Percentiles rank a stretch among this genome's conserved stretches.
Conservation (phyloP, 2,888 invertebrate species). For the Eristalis pertinax region DNA sequence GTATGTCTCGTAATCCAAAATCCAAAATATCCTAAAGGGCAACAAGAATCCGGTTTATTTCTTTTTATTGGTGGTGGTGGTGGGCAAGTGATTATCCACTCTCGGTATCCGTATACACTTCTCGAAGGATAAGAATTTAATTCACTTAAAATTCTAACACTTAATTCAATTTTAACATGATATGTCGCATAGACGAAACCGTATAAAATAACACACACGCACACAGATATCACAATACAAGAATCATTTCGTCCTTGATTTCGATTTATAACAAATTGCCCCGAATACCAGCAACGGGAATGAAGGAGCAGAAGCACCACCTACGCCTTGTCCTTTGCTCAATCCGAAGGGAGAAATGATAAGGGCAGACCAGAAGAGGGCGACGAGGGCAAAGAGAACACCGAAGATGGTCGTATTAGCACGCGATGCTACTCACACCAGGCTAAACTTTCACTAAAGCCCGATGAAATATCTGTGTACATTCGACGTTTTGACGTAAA, state of each 20-base stretch:
- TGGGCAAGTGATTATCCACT: not conserved
- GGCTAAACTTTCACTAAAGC: slow-evolving; percentile 23
- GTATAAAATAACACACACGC: slow-evolving; percentile 22
- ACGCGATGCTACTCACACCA: slow-evolving; percentile 49
- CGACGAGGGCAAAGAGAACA: not conserved
- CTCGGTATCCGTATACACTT: slow-evolving; percentile 12
- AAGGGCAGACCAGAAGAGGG: not conserved
- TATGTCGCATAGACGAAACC: slow-evolving; percentile 33
- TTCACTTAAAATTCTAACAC: slow-evolving; percentile 66
- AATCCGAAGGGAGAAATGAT: slow-evolving; percentile 12
- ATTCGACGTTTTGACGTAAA: slow-evolving; percentile 67
- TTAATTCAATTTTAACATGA: slow-evolving; percentile 53
- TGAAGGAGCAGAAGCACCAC: not conserved
- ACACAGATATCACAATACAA: slow-evolving; percentile 7
- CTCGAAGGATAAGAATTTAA: slow-evolving; percentile 46
- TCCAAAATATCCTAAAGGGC: not conserved
- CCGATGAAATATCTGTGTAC: slow-evolving; percentile 49
- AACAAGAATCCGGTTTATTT: not conserved
- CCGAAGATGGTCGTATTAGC: slow-evolving; percentile 37
- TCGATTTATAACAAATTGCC: slow-evolving; percentile 58
- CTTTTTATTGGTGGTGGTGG: not conserved
- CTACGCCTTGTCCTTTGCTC: not conserved
- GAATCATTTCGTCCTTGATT: slow-evolving; percentile 58
- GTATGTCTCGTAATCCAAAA: not conserved
- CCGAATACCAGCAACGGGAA: not conserved